Evolutionary conservation across 1,140 invertebrate species (phyloP).

Genomic region (Achatina immaculata): DNA sequence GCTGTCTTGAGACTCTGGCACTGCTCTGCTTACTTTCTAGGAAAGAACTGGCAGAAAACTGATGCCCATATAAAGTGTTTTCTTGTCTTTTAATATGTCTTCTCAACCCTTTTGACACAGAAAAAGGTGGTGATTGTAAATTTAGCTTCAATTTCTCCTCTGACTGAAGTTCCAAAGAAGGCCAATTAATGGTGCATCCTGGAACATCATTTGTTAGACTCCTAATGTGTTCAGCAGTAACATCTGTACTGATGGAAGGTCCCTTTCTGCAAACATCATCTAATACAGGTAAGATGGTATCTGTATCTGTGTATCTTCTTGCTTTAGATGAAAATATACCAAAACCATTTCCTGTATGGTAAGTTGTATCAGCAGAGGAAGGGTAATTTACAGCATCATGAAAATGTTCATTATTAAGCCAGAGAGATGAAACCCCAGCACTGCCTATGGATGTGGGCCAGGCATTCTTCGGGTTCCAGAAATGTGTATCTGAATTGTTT

Average conservation of each 20-base stretch:
- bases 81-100: not conserved
- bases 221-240: not conserved
- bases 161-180: not conserved
- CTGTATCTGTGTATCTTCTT: not conserved
- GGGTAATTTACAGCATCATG: not conserved
- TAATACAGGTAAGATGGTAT: not conserved
- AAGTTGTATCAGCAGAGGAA: not conserved
- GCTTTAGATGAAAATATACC: conserved; percentile 16
- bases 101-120: not conserved
- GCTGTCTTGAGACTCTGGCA: not conserved
- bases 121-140: not conserved
- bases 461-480: not conserved
- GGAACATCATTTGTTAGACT: not conserved
- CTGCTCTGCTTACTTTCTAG: not conserved
- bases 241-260: not conserved
- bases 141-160: not conserved
- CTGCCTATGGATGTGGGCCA: not conserved
- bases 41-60: not conserved
- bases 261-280: not conserved
- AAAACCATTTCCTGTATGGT: not conserved
- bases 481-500: not conserved
- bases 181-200: not conserved
- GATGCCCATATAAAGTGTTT: not conserved
- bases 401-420: not conserved
- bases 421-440: not conserved